A percentile compares a stretch with the other conserved stretches of the same genome.
phyloP scores from a whole-genome alignment of 2,113 vertebrate species.

The Podocnemis expansa region DNA sequence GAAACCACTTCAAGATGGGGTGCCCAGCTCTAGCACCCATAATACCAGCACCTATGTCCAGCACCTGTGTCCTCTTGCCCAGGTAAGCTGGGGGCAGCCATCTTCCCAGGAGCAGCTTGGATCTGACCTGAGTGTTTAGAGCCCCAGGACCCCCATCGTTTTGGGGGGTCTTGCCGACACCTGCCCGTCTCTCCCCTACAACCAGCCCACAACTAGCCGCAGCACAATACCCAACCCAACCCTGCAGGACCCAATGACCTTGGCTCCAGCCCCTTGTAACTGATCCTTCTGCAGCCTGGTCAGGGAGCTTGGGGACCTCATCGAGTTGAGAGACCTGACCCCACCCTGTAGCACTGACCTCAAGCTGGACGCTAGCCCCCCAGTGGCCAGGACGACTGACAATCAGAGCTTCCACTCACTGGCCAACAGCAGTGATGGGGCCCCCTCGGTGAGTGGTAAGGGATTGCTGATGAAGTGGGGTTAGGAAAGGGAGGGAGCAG shows the following conservation, averaged over 20 bases:
- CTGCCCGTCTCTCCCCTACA: too few species aligned
- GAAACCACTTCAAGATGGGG: too few species aligned
- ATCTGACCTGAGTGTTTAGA: background rate
- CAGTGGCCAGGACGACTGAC: slow-evolving; percentile 60
- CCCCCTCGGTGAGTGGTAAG: slow-evolving; percentile 52
- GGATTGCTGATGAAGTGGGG: too few species aligned
- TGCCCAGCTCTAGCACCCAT: too few species aligned
- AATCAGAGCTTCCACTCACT: slow-evolving; percentile 68
- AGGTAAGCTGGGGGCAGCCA: too few species aligned
- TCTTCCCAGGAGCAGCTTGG: background rate
- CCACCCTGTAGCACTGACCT: slow-evolving; percentile 58
- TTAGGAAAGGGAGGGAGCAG: background rate
- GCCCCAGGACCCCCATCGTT: too few species aligned
- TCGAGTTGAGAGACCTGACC: slow-evolving; percentile 83
- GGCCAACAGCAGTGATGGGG: slow-evolving; percentile 69
- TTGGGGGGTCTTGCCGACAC: too few species aligned
- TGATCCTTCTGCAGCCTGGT: slow-evolving; percentile 70
- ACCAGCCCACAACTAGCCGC: too few species aligned
- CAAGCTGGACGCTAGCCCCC: slow-evolving; percentile 64
- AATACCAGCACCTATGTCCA: too few species aligned
- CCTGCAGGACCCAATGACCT: background rate
- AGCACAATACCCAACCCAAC: background rate
- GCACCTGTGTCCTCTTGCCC: too few species aligned
- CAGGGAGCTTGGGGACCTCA: slow-evolving; percentile 86
- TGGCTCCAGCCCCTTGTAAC: background rate